These are phyloP conservation scores for Nesidiocoris tenuis DNA, from an alignment of 2,888 invertebrate genomes.

Conservation along the genomic window DNA sequence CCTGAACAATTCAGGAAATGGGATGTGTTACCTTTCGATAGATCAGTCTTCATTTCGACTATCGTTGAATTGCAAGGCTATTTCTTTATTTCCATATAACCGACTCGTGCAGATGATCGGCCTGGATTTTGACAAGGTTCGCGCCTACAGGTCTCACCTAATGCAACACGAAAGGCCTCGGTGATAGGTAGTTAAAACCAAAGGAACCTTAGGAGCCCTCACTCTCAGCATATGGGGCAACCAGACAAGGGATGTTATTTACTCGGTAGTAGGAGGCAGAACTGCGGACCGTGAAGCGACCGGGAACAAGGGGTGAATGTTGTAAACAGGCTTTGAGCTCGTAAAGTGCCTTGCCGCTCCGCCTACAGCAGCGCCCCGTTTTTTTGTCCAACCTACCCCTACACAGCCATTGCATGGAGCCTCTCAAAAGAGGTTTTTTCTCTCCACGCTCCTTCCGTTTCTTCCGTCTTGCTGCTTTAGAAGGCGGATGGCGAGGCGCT, in stretches of 20 bases:
- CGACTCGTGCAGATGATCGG: too few species aligned
- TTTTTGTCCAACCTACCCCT: neutral
- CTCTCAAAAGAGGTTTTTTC: neutral
- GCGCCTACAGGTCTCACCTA: too few species aligned
- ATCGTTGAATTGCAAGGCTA: too few species aligned
- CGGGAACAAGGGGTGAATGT: neutral
- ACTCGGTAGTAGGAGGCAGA: conserved; percentile 13
- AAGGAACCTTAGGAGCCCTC: neutral
- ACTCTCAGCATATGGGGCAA: neutral
- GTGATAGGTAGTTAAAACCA: neutral
- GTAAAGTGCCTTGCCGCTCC: conserved; percentile 8
- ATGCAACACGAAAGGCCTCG: neutral
- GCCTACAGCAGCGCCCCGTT: neutral
- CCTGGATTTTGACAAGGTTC: too few species aligned
- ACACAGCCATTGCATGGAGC: too few species aligned
- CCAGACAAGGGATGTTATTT: conserved; percentile 30
- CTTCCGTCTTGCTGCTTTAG: neutral
- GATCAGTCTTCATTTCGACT: too few species aligned
- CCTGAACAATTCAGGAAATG: too few species aligned
- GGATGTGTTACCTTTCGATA: too few species aligned
- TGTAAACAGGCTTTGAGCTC: conserved; percentile 31
- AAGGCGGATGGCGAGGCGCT: neutral
- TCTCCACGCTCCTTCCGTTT: neutral
- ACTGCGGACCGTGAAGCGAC: neutral
- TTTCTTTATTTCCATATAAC: too few species aligned